Evolutionary conservation across 1,140 invertebrate species (phyloP).

Genomic region (Drosophila navojoa): DNA sequence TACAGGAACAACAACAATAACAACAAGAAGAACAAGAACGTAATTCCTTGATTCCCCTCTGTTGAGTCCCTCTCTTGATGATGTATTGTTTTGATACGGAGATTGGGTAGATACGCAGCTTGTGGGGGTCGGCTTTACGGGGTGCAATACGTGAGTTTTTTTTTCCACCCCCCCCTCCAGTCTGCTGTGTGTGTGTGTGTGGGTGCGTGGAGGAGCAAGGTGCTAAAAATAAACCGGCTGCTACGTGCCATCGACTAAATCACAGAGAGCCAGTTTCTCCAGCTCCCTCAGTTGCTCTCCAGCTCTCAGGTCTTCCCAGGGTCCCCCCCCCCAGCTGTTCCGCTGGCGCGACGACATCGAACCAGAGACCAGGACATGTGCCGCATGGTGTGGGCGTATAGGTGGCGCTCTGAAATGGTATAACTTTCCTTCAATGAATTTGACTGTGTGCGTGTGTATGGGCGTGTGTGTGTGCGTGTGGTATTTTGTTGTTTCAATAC

Average conservation of each 20-base stretch:
- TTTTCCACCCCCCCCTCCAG: neutral
- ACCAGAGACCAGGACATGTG: neutral
- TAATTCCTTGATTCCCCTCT: neutral
- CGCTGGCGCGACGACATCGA: constrained; percentile 3
- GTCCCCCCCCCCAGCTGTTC: neutral
- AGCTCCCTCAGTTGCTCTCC: neutral
- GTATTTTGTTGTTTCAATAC: neutral
- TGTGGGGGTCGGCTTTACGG: neutral
- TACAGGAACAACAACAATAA: constrained; percentile 50
- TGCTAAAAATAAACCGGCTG: constrained; percentile 71
- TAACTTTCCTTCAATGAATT: neutral
- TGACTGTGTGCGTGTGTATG: neutral
- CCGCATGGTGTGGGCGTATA: neutral
- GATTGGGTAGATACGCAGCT: constrained; percentile 38
- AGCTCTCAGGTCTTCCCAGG: neutral
- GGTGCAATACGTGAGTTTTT: constrained; percentile 4
- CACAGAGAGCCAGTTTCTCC: constrained; percentile 24
- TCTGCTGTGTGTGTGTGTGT: constrained; percentile 12
- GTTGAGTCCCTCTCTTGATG: constrained; percentile 32
- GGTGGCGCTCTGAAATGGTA: neutral
- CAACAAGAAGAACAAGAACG: constrained; percentile 15
- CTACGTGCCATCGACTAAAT: constrained; percentile 57
- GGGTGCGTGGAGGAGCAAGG: constrained; percentile 31
- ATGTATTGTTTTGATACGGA: constrained; percentile 70
- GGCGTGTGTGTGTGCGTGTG: neutral